Evolutionary conservation across 2,888 invertebrate species (phyloP).

Genomic region (Dinocampus coccinellae): DNA sequence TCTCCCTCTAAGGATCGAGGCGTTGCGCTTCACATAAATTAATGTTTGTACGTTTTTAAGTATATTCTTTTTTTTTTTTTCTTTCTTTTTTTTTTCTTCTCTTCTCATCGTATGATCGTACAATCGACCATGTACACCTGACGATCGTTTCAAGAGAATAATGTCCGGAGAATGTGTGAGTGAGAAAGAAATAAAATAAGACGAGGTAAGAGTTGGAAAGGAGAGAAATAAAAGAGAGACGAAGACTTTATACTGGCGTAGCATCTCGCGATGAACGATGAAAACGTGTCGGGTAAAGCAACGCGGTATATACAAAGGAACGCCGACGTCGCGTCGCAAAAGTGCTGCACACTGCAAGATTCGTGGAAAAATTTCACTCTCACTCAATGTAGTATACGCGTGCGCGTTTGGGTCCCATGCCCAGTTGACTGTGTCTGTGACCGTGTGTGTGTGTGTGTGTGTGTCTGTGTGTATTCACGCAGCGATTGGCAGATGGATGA

Average conservation of each 20-base stretch:
- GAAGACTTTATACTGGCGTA: slow-evolving; percentile 14
- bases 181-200: neutral
- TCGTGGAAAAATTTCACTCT: slow-evolving; percentile 32
- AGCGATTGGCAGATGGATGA: slow-evolving; percentile 2
- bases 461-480: too few species aligned
- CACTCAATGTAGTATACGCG: neutral
- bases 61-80: slow-evolving; percentile 22
- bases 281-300: slow-evolving; percentile 29
- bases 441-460: too few species aligned
- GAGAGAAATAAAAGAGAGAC: neutral
- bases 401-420: neutral
- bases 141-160: slow-evolving; percentile 28
- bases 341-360: slow-evolving; percentile 3
- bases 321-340: slow-evolving; percentile 30
- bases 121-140: slow-evolving; percentile 31
- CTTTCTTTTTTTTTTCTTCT: too few species aligned
- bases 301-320: slow-evolving; percentile 22
- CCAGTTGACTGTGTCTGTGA: too few species aligned
- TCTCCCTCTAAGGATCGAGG: slow-evolving; percentile 33
- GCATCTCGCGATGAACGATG: slow-evolving; percentile 29
- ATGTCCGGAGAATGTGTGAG: neutral
- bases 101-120: too few species aligned
- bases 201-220: neutral
- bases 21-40: slow-evolving; percentile 46
- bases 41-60: slow-evolving; percentile 37